These are phyloP conservation scores for Athalia cordata DNA, from an alignment of 2,888 invertebrate species.

Conservation along the genomic window DNA sequence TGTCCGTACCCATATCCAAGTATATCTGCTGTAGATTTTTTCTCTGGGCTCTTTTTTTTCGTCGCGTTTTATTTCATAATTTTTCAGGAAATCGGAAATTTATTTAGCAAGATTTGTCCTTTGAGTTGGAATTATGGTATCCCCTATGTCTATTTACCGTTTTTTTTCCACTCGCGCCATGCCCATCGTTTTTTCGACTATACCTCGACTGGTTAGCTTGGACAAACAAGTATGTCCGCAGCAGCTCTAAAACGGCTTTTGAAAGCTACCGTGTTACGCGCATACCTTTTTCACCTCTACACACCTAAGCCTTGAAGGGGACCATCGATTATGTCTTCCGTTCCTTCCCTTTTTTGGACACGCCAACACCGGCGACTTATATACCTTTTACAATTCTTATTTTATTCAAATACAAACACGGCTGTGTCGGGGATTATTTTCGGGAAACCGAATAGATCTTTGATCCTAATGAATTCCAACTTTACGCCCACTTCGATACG, in stretches of 20 bases:
- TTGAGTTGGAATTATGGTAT: slow-evolving; percentile 22
- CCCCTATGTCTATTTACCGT: slow-evolving; percentile 33
- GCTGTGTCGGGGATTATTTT: too few species aligned
- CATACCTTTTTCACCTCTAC: slow-evolving; percentile 9
- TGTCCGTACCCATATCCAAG: too few species aligned
- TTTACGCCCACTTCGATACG: too few species aligned
- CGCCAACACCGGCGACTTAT: background rate
- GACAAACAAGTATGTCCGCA: slow-evolving; percentile 38
- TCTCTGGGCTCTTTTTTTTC: background rate
- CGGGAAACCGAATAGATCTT: too few species aligned
- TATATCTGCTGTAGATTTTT: background rate
- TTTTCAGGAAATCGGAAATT: background rate
- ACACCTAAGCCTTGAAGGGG: background rate
- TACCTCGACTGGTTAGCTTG: slow-evolving; percentile 32
- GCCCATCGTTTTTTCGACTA: slow-evolving; percentile 26
- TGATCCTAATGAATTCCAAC: too few species aligned
- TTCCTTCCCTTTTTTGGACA: background rate
- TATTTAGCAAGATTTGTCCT: background rate
- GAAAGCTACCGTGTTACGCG: slow-evolving; percentile 38
- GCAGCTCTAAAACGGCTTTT: slow-evolving; percentile 41
- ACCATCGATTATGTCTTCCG: slow-evolving; percentile 2
- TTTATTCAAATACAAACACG: too few species aligned
- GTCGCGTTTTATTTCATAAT: background rate
- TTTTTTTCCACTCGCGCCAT: slow-evolving; percentile 2
- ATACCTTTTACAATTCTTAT: too few species aligned